Percentiles rank a stretch among this genome's conserved stretches.
These are phyloP conservation scores for Andricus quercusramuli DNA, from an alignment of 2,888 invertebrate genomes.

Conservation along the genomic window DNA sequence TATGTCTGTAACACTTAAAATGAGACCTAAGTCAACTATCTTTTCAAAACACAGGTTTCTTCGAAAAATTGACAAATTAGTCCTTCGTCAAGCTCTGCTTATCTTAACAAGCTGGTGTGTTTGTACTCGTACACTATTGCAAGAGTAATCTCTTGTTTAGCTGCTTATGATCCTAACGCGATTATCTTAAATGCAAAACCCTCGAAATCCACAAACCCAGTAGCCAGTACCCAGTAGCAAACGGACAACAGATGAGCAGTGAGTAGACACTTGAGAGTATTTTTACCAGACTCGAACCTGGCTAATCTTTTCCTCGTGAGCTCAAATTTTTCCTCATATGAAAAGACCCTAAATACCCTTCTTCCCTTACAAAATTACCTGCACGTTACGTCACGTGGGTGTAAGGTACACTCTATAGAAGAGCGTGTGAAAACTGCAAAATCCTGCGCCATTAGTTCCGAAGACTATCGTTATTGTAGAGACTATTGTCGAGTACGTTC, in stretches of 20 bases:
- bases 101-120: neutral
- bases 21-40: neutral
- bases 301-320: constrained; percentile 26
- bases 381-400: constrained; percentile 45
- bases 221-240: neutral
- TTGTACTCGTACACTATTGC: neutral
- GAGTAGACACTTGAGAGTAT: constrained; percentile 3
- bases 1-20: neutral
- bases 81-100: neutral
- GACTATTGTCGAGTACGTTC: constrained; percentile 60
- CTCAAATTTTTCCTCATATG: constrained; percentile 26
- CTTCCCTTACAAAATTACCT: constrained; percentile 41
- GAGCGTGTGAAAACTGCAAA: constrained; percentile 71
- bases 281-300: constrained; percentile 14
- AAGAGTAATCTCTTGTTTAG: constrained; percentile 1
- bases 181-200: neutral
- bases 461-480: constrained; percentile 64
- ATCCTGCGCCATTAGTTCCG: constrained; percentile 69
- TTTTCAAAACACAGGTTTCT: neutral
- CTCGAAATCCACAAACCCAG: neutral
- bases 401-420: constrained; percentile 56
- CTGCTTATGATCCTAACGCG: neutral
- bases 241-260: neutral
- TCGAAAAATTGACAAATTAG: neutral
- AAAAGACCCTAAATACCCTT: constrained; percentile 40